phyloP scores from a whole-genome alignment of 2,797 vertebrate species.

The Garrulus glandarius region DNA sequence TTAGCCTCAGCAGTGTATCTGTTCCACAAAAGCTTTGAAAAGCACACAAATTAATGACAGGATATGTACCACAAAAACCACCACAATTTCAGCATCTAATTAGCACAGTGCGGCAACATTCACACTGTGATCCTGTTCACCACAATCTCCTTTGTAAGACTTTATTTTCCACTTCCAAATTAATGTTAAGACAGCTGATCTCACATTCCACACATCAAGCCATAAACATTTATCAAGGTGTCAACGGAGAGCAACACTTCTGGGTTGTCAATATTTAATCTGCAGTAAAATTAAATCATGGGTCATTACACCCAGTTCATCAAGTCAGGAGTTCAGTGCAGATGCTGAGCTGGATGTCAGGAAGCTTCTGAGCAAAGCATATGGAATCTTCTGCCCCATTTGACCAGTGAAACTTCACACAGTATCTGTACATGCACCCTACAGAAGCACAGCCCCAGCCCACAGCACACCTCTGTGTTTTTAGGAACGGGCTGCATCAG shows the following conservation, averaged over 20 bases:
- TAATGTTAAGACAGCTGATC: background rate
- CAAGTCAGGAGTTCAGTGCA: background rate
- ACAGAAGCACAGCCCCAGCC: background rate
- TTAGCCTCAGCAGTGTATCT: background rate
- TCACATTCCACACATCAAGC: background rate
- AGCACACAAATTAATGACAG: background rate
- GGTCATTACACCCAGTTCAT: background rate
- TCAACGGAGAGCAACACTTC: background rate
- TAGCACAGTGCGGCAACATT: background rate
- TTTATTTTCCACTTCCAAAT: background rate
- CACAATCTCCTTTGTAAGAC: background rate
- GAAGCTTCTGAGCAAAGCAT: background rate
- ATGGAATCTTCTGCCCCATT: background rate
- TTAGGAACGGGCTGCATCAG: background rate
- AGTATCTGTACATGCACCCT: background rate
- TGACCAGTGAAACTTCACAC: background rate
- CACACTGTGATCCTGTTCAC: background rate
- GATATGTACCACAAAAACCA: background rate
- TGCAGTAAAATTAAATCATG: slow-evolving; percentile 36
- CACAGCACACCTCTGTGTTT: background rate
- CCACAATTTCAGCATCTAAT: background rate
- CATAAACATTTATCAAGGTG: slow-evolving; percentile 9
- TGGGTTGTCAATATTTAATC: slow-evolving; percentile 35
- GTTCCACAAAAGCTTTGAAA: background rate
- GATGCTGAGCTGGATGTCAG: background rate